Evolutionary conservation across 2,888 invertebrate genomes (phyloP), one percentile per base, ranked within the genome.

Genomic region (Dolomedes plantarius): DNA sequence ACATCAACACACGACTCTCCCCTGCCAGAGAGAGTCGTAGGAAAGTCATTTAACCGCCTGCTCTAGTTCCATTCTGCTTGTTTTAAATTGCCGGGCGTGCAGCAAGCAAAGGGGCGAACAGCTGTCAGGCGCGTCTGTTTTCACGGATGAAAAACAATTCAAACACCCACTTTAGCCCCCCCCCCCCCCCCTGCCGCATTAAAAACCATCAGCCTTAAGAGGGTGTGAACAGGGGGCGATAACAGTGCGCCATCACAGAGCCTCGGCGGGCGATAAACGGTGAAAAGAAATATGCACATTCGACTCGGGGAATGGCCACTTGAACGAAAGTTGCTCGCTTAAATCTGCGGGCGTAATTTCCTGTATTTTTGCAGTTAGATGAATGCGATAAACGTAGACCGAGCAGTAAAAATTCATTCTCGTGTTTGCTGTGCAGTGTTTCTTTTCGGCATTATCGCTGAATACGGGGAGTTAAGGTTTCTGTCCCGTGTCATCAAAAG

Each of bases 91-190:
- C 46, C 16, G 56, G 23, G 23, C 56, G 23, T 23, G 56, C 23
- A 3, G n/a, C n/a, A n/a, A n/a, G n/a, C n/a, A n/a, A n/a, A 23
- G 56, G 3, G 16, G 16, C 56, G 23, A 56, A 23, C 56, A 56
- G 56, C 56, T 56, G 56, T 23, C 56, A 56, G 23, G 11, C 56
- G 56, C 23, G 56, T 23, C 56, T 23, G 23, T 23, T 56, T 56
- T 56, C 23, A 56, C 56, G 23, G 56, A 23, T 56, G 56, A 23
- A 56, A 56, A 56, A 56, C 56, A 56, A 56, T 56, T 56, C 56
- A 23, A 56, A 56, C 23, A 56, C 56, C 56, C 56, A 56, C 56
- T 56, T 56, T 19, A 23, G 56, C 23, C 56, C 56, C n/a, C 56
- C 16, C 56, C 23, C 23, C 23, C 23, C 19, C 23, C 56, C 6